These are phyloP conservation scores for Leptogaster cylindrica DNA, from an alignment of 2,888 invertebrate genomes.

Conservation along the genomic window DNA sequence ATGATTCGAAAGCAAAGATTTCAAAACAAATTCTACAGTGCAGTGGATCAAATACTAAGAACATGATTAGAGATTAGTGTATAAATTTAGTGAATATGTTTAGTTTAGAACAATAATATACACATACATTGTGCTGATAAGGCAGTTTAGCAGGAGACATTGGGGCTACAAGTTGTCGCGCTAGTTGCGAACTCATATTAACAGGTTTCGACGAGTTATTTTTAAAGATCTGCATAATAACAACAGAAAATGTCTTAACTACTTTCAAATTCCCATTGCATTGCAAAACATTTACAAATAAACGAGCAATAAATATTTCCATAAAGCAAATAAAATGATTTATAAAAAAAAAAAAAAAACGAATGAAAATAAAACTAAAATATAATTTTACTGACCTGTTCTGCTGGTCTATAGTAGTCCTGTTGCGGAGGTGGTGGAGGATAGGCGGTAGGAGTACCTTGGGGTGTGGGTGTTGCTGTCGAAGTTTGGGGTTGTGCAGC, in stretches of 20 bases:
- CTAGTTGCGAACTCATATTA: constrained; percentile 68
- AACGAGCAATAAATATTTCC: constrained; percentile 6
- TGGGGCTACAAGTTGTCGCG: constrained; percentile 68
- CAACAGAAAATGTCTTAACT: constrained; percentile 37
- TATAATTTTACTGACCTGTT: constrained; percentile 57
- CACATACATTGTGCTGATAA: constrained; percentile 60
- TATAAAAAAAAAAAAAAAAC: constrained; percentile 21
- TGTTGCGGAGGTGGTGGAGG: constrained; percentile 64
- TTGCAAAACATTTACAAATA: not conserved
- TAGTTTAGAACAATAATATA: constrained; percentile 40
- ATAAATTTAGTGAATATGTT: constrained; percentile 7
- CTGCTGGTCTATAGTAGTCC: constrained; percentile 65
- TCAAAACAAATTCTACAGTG: too few species aligned
- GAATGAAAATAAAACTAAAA: too few species aligned
- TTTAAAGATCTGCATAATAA: constrained; percentile 48
- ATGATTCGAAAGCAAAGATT: too few species aligned
- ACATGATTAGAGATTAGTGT: too few species aligned
- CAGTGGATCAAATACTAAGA: too few species aligned
- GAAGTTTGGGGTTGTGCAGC: constrained; percentile 64
- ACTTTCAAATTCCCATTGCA: constrained; percentile 6
- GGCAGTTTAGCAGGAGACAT: constrained; percentile 64
- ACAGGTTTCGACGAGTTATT: constrained; percentile 54
- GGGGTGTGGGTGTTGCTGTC: constrained; percentile 59
- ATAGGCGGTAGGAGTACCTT: constrained; percentile 62
- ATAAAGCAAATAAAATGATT: constrained; percentile 9